A percentile compares a stretch with the other conserved stretches of the same genome.
These are phyloP conservation scores for Blomia tropicalis DNA, from an alignment of 2,888 invertebrate genomes.

Conservation along the genomic window DNA sequence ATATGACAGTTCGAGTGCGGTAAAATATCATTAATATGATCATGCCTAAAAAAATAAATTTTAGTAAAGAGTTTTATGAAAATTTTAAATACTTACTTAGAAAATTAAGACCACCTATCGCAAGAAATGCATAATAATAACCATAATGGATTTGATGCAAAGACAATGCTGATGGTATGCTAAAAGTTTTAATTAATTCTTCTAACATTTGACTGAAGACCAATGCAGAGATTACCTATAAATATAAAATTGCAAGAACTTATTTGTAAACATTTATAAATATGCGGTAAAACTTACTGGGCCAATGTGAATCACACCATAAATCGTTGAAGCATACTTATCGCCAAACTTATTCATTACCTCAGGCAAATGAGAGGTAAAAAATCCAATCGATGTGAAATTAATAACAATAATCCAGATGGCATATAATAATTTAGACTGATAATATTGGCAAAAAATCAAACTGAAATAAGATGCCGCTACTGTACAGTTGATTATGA, in stretches of 20 bases:
- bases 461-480: conserved; percentile 7
- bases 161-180: not conserved
- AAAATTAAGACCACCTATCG: conserved; percentile 4
- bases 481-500: conserved; percentile 1
- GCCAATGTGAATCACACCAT: conserved; percentile 15
- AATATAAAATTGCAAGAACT: too few relatives aligned
- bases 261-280: not conserved
- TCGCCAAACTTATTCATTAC: conserved; percentile 18
- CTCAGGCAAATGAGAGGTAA: conserved; percentile 16
- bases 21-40: conserved; percentile 6
- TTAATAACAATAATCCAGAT: conserved; percentile 11
- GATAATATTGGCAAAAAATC: not conserved
- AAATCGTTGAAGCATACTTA: conserved; percentile 5
- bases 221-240: conserved; percentile 8
- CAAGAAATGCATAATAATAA: not conserved
- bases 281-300: not conserved
- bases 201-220: not conserved
- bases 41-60: conserved; percentile 1
- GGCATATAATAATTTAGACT: conserved; percentile 3
- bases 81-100: not conserved
- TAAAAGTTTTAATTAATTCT: not conserved
- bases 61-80: not conserved
- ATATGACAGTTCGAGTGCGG: conserved; percentile 5
- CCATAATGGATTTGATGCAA: conserved; percentile 2
- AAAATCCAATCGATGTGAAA: conserved; percentile 16